These are phyloP conservation scores for Eupithecia subfuscata DNA, from an alignment of 2,888 invertebrate genomes.

Conservation along the genomic window DNA sequence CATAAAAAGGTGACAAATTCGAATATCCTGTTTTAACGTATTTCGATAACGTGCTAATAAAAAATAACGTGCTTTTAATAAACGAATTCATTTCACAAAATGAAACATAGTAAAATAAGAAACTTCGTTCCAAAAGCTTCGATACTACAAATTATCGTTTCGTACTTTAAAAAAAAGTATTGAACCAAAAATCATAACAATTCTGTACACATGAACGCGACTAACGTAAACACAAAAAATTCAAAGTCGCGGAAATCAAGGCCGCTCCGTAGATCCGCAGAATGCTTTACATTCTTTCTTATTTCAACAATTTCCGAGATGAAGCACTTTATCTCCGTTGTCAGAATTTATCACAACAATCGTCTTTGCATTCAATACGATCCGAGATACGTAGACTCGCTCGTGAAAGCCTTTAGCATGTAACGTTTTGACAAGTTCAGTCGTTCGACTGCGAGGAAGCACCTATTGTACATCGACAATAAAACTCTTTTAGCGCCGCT, in stretches of 20 bases:
- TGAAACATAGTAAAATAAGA: too few species aligned
- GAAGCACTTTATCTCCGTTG: background rate
- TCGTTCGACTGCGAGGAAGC: background rate
- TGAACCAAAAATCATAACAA: background rate
- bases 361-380: background rate
- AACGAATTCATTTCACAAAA: too few species aligned
- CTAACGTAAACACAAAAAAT: background rate
- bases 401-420: background rate
- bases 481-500: background rate
- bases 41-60: too few species aligned
- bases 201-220: background rate
- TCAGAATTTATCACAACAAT: conserved; percentile 1
- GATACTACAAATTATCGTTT: too few species aligned
- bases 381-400: background rate
- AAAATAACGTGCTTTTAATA: too few species aligned
- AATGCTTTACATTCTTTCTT: background rate
- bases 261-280: background rate
- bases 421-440: background rate
- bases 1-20: too few species aligned
- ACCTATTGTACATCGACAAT: background rate
- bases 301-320: background rate
- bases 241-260: background rate
- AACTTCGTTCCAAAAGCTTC: too few species aligned
- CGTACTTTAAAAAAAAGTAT: background rate
- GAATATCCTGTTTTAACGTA: too few species aligned